Base-by-base conservation (phyloP, 1,140 invertebrate species). In the Dendroctonus valens region DNA sequence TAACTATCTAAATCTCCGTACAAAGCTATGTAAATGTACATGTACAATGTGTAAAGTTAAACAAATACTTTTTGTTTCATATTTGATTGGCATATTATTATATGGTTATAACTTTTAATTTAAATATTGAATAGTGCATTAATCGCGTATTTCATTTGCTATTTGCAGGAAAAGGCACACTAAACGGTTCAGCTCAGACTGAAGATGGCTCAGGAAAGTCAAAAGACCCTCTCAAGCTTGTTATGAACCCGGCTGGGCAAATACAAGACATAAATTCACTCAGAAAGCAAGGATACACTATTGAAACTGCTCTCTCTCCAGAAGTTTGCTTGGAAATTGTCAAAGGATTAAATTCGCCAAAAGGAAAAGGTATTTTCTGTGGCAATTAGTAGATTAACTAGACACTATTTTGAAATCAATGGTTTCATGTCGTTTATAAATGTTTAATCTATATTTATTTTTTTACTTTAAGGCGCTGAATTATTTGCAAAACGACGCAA, bases 401-500 rank as follows among this genome's bases (percentile, higher is more conserved):
- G 3, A 26, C 26, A 26, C n/a, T n/a, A n/a, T n/a, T n/a, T n/a
- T n/a, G n/a, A n/a, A n/a, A n/a, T n/a, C n/a, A n/a, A n/a, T n/a
- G n/a, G n/a, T n/a, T n/a, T n/a, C n/a, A 12, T 57, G 53, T 9
- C 38, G 40, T 51, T 51, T 60, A n/a, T 60, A 9, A 26, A 42
- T 51, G 8, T 7, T 41, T 59, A 51, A 51, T 55, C 37, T 63
- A 5, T 8, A 65, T n/a, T 12, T 7, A 26, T 5, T 51, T 51
- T 40, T 60, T 46, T 14, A 48, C 38, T 42, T 59, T 15, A 69
- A 91, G 91, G 91, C 63, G 92, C 91, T 11, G 89, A 91, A 79
- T 83, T 94, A 72, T 94, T 94, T 81, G 91, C 91, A 14, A 93
- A 93, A 76, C 84, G 92, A 51, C 88, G 91, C 75, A 91, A 90